A percentile compares a stretch with the other conserved stretches of the same genome.
These are phyloP conservation scores for Tarsius wallacei DNA, from an alignment of 2,797 vertebrate species.

Conservation along the genomic window DNA sequence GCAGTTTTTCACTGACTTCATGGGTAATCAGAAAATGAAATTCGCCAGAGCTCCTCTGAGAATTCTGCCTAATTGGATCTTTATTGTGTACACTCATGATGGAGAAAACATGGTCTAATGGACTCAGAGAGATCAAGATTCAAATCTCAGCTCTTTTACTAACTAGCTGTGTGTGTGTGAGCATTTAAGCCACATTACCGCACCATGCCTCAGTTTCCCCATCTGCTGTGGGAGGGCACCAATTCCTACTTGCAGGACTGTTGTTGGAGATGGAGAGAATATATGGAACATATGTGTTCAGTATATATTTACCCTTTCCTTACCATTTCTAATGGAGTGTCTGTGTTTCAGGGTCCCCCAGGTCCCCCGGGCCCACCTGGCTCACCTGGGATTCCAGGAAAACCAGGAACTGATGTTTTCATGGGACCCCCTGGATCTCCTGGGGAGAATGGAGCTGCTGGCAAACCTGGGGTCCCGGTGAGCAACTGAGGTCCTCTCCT, in stretches of 20 bases:
- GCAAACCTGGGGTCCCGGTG: conserved; percentile 93
- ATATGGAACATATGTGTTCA: background rate
- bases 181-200: background rate
- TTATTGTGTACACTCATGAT: background rate
- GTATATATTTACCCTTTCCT: background rate
- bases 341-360: conserved; percentile 93
- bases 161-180: background rate
- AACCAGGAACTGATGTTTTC: conserved; percentile 87
- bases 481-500: conserved; percentile 84
- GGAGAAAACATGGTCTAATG: background rate
- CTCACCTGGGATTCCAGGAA: conserved; percentile 89
- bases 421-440: conserved; percentile 91
- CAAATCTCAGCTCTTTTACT: background rate
- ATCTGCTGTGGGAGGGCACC: background rate
- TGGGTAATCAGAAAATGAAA: conserved; percentile 36
- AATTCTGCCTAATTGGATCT: background rate
- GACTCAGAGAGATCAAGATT: background rate
- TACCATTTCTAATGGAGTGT: conserved; percentile 60
- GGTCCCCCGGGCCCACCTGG: conserved; percentile 95
- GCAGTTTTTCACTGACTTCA: background rate
- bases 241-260: no score
- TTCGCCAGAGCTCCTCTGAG: background rate
- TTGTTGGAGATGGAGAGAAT: background rate
- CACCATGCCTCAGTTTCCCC: conserved; percentile 17
- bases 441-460: conserved; percentile 93